Conservation (phyloP, 2,888 invertebrate species). For the Thereva nobilitata region DNA sequence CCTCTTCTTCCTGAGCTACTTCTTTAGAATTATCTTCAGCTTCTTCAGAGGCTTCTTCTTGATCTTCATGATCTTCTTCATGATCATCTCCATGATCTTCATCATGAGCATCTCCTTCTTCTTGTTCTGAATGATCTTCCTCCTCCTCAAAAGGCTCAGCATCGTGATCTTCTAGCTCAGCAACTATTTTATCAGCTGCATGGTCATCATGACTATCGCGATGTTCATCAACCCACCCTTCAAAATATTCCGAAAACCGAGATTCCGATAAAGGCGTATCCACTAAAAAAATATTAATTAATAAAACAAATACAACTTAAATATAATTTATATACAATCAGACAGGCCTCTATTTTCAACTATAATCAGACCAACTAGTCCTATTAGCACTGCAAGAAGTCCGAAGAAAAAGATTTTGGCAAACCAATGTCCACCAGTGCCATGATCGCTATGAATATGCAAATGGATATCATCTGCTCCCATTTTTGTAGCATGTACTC, state of each 20-base stretch:
- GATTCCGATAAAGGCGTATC: slow-evolving; percentile 67
- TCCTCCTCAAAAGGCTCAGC: slow-evolving; percentile 50
- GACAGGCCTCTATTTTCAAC: slow-evolving; percentile 77
- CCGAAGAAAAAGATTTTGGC: slow-evolving; percentile 82
- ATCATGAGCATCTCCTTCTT: slow-evolving; percentile 47
- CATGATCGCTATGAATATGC: slow-evolving; percentile 75
- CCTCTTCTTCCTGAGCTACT: slow-evolving; percentile 48
- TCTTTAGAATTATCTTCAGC: slow-evolving; percentile 51
- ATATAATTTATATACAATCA: slow-evolving; percentile 68
- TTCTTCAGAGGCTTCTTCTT: slow-evolving; percentile 54
- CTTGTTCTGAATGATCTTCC: slow-evolving; percentile 49
- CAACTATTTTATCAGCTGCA: slow-evolving; percentile 45
- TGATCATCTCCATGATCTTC: slow-evolving; percentile 54
- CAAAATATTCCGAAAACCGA: slow-evolving; percentile 73
- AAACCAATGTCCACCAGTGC: slow-evolving; percentile 82
- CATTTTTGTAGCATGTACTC: slow-evolving; percentile 57
- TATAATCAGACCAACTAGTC: slow-evolving; percentile 77
- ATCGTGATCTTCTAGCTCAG: slow-evolving; percentile 53
- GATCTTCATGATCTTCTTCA: slow-evolving; percentile 54
- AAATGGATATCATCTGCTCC: slow-evolving; percentile 73
- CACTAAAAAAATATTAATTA: slow-evolving; percentile 55
- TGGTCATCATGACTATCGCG: slow-evolving; percentile 52
- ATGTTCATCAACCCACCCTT: slow-evolving; percentile 72
- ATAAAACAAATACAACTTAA: slow-evolving; percentile 16
- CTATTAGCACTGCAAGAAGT: slow-evolving; percentile 70